Percentiles rank a stretch among this genome's conserved stretches.
Evolutionary conservation across 2,888 invertebrate genomes (phyloP).

Genomic region (Rhogogaster chlorosoma): DNA sequence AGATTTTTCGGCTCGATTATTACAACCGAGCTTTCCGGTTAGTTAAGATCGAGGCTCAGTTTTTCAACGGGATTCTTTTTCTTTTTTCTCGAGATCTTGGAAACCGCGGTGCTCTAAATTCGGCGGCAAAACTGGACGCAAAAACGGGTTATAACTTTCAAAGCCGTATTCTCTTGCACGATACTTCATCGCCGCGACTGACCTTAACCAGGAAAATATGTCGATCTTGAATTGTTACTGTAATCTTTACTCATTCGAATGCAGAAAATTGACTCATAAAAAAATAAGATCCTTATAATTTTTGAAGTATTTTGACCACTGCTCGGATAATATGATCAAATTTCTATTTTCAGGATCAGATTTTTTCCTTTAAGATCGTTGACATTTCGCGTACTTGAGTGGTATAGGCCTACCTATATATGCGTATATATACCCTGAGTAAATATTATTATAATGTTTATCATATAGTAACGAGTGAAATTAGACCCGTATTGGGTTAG

Average conservation of each 20-base stretch:
- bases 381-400: not conserved
- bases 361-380: not conserved
- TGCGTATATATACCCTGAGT: not conserved
- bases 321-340: not conserved
- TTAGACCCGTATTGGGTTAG: conserved; percentile 44
- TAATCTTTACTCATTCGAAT: not conserved
- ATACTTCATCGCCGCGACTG: not conserved
- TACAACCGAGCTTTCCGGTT: not conserved
- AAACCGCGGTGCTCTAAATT: conserved; percentile 4
- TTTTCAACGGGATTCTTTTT: not conserved
- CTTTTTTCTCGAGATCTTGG: not conserved
- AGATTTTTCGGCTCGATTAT: not conserved
- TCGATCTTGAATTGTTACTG: not conserved
- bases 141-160: conserved; percentile 29
- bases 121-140: not conserved
- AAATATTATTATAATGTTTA: not conserved
- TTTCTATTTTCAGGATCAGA: not conserved
- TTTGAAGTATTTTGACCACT: not conserved
- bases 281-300: not conserved
- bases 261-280: not conserved
- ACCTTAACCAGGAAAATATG: conserved; percentile 25
- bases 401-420: not conserved
- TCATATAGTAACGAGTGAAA: conserved; percentile 16
- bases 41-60: not conserved
- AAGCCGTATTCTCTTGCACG: not conserved